phyloP scores from a whole-genome alignment of 2,113 vertebrate genomes.

The Epinephelus cyanopodus region DNA sequence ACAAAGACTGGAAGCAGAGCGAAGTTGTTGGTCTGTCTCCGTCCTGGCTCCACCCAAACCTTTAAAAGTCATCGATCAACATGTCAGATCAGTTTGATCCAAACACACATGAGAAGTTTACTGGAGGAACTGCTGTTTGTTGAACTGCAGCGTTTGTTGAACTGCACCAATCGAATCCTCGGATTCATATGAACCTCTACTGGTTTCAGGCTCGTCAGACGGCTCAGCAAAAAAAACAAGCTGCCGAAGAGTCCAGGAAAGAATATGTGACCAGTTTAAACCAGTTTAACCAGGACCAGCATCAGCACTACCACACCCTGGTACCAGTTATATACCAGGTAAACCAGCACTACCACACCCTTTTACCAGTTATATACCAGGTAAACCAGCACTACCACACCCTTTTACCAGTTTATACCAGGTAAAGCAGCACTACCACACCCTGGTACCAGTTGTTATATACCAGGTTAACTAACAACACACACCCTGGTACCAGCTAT shows the following conservation, averaged over 20 bases:
- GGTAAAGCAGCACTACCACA: conserved; percentile 70
- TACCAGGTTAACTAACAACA: neutral
- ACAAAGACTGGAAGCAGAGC: no score
- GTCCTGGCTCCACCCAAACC: no score
- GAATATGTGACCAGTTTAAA: conserved; percentile 92
- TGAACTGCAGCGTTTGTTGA: no score
- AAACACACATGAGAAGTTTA: no score
- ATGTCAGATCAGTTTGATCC: no score
- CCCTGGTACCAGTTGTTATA: conserved; percentile 73
- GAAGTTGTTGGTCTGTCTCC: no score
- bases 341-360: neutral
- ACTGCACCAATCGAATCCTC: no score
- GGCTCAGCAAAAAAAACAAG: conserved; percentile 92
- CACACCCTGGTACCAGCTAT: conserved; percentile 62
- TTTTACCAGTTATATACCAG: conserved; percentile 88
- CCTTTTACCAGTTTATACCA: conserved; percentile 88
- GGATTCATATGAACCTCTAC: neutral
- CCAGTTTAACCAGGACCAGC: conserved; percentile 95
- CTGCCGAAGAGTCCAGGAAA: conserved; percentile 94
- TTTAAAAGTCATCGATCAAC: no score
- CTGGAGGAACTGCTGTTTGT: no score
- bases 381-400: conserved; percentile 84
- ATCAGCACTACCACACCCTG: conserved; percentile 93
- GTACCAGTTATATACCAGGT: conserved; percentile 96
- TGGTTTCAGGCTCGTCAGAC: conserved; percentile 91